Base-by-base conservation (phyloP, 1,140 invertebrate species). In the Pseudoatta argentina region DNA sequence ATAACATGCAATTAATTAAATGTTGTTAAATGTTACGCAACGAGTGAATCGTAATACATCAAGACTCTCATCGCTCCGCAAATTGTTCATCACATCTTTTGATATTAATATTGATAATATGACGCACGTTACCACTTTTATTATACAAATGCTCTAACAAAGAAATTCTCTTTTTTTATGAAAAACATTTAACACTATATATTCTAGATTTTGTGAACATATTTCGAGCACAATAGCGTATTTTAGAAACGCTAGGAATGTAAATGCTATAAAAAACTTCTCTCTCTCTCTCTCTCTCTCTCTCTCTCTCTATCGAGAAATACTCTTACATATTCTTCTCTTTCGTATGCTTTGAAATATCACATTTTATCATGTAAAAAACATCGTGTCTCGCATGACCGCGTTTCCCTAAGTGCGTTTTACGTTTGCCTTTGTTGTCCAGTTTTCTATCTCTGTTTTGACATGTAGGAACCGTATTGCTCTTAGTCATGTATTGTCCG, bases 1-100 rank as follows among this genome's bases (percentile, higher is more conserved):
- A 83, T 75, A 73, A 51, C 4, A 34, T 51, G 0, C 12, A 61
- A 75, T 73, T 75, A 83, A 83, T 83, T 83, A 63, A 82, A 73
- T 21, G 2, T 48, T 39, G 14, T 53, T 67, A 34, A 79, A 79
- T 10, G 18, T 30, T 78, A 10, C 2, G 21, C 16, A 53, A 69
- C 18, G 10, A 73, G 24, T 21, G 3, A 59, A 48, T 72, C 21
- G 53, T 48, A 3, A 73, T 78, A 53, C 44, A 5, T 63, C 39
- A 39, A n/a, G 18, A 18, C 30, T 30, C 3, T 67, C 44, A 39
- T 34, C 12, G 8, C 4, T 44, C n/a, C 34, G 12, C 16, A 81
- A 81, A 72, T 30, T 73, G 18, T 39, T 12, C 10, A 0, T 59
- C 59, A n/a, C 8, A 59, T 6, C 10, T 73, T 59, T 16, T 44